A percentile compares a stretch with the other conserved stretches of the same genome.
Evolutionary conservation across 1,140 invertebrate genomes (phyloP).

Genomic region (Conopomorpha cramerella): DNA sequence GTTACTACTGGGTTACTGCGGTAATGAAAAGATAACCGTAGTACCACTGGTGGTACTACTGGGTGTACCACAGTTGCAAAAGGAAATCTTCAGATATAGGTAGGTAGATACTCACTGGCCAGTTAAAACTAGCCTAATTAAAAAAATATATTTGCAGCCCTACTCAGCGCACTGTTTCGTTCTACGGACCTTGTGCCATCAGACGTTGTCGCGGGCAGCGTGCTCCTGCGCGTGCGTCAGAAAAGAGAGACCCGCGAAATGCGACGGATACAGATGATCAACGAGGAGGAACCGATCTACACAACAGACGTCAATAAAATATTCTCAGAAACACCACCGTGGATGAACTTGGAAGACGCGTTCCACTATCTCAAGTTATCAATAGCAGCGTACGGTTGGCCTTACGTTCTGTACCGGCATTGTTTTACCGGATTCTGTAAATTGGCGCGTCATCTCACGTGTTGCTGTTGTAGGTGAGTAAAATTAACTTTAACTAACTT

Average conservation of each 20-base stretch:
- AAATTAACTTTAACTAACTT: constrained; percentile 1
- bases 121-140: too few relatives aligned
- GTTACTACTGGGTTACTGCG: too few relatives aligned
- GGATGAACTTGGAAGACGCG: constrained; percentile 81
- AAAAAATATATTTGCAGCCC: constrained; percentile 53
- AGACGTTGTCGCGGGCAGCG: constrained; percentile 84
- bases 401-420: constrained; percentile 81
- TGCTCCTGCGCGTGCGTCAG: constrained; percentile 76
- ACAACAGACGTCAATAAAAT: constrained; percentile 66
- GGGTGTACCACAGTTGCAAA: too few relatives aligned
- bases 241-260: constrained; percentile 74
- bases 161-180: constrained; percentile 76
- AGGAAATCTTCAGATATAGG: too few relatives aligned
- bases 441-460: constrained; percentile 70
- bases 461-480: constrained; percentile 75
- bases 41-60: too few relatives aligned
- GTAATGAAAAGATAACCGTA: too few relatives aligned
- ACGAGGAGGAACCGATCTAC: constrained; percentile 70
- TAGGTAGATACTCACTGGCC: too few relatives aligned
- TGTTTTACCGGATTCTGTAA: constrained; percentile 76
- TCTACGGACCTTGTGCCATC: constrained; percentile 87
- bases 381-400: constrained; percentile 87
- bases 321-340: constrained; percentile 67
- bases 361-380: constrained; percentile 79
- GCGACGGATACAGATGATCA: constrained; percentile 68